phyloP scores from a whole-genome alignment of 2,113 vertebrate genomes.

The Turnix velox region DNA sequence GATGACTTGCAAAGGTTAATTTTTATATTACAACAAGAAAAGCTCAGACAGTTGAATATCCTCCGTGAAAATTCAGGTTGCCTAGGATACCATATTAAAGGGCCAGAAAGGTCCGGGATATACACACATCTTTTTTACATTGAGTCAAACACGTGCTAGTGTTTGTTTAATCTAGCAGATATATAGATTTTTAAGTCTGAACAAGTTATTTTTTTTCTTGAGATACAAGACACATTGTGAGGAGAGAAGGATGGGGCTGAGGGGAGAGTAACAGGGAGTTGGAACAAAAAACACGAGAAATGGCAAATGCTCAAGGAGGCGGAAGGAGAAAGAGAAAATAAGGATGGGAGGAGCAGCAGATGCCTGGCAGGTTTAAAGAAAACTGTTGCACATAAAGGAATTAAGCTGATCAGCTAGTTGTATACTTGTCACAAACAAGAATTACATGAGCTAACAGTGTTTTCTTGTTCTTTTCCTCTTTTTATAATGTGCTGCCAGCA shows the following conservation, averaged over 20 bases:
- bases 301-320: background rate
- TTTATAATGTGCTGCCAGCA: background rate
- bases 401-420: background rate
- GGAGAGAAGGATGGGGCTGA: background rate
- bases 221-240: background rate
- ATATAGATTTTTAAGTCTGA: background rate
- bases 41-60: background rate
- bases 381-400: background rate
- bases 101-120: background rate
- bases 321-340: background rate
- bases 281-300: background rate
- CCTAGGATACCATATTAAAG: conserved; percentile 10
- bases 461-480: background rate
- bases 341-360: background rate
- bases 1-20: conserved; percentile 58
- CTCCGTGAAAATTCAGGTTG: conserved; percentile 1
- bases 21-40: conserved; percentile 36
- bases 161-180: background rate
- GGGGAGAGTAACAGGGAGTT: background rate
- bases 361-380: background rate
- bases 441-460: background rate
- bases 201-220: background rate
- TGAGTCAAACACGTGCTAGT: background rate
- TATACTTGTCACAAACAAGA: background rate
- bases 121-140: background rate